Conservation (phyloP, 2,113 vertebrate genomes). For the Tupaia tana region DNA sequence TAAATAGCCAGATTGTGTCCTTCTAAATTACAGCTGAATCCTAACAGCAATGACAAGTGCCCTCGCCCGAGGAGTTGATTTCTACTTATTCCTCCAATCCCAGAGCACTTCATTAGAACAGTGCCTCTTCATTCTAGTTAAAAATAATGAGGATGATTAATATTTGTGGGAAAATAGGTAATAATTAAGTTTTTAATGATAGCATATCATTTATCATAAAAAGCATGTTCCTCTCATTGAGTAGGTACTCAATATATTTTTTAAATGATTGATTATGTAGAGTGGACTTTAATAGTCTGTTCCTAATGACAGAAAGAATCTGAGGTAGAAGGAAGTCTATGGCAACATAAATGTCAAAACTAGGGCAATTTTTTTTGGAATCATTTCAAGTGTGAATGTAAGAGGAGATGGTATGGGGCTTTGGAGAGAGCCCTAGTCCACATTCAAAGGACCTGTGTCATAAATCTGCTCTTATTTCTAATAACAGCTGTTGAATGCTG, state of each 20-base stretch:
- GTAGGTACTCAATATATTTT: conserved; percentile 19
- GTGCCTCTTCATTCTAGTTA: neutral
- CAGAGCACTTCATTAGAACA: neutral
- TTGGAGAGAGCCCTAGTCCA: rapidly evolving
- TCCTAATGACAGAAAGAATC: neutral
- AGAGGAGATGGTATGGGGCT: rapidly evolving
- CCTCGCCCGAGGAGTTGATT: neutral
- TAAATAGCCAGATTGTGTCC: neutral
- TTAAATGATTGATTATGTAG: conserved; percentile 38
- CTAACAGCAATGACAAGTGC: neutral
- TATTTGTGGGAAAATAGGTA: neutral
- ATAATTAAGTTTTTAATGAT: conserved; percentile 61
- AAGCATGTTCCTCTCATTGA: neutral
- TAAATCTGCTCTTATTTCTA: neutral
- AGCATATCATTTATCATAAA: conserved; percentile 51
- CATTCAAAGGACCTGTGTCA: neutral
- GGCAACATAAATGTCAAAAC: neutral
- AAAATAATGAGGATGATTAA: conserved; percentile 65
- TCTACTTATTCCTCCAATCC: neutral
- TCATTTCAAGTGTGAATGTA: neutral
- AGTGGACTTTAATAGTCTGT: conserved; percentile 16
- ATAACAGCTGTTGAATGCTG: too few relatives aligned
- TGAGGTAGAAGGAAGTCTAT: neutral
- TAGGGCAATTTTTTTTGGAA: neutral
- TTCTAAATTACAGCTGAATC: neutral